phyloP scores from a whole-genome alignment of 2,113 vertebrate species.

The Syngnathoides biaculeatus region DNA sequence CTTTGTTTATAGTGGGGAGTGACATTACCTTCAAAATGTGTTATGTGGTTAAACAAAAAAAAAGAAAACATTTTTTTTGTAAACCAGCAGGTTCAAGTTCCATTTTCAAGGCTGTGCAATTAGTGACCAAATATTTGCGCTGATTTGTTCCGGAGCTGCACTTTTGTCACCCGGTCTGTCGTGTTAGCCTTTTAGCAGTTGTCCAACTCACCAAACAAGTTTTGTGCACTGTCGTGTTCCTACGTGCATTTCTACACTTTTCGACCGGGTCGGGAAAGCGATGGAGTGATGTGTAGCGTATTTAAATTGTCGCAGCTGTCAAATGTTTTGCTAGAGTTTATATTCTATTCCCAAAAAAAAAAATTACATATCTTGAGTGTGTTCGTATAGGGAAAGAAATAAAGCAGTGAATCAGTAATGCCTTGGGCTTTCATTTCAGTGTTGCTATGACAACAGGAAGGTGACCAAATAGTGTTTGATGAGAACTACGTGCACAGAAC shows the following conservation, averaged over 20 bases:
- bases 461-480: constrained; percentile 1
- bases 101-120: constrained; percentile 29
- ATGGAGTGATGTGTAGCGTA: constrained; percentile 61
- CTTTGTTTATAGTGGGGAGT: neutral
- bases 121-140: constrained; percentile 48
- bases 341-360: constrained; percentile 66
- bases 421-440: constrained; percentile 38
- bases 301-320: constrained; percentile 69
- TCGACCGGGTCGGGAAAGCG: constrained; percentile 41
- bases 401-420: constrained; percentile 45
- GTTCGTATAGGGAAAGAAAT: constrained; percentile 63
- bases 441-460: neutral
- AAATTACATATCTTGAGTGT: constrained; percentile 44
- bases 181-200: constrained; percentile 16
- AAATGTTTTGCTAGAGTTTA: constrained; percentile 78
- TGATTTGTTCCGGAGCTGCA: constrained; percentile 46
- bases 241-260: constrained; percentile 69
- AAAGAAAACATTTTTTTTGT: neutral
- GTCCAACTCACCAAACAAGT: constrained; percentile 13
- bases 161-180: constrained; percentile 11
- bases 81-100: neutral
- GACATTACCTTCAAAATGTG: neutral
- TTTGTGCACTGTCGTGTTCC: constrained; percentile 31
- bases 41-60: neutral
- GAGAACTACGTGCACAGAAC: constrained; percentile 12